phyloP scores from a whole-genome alignment of 2,888 invertebrate genomes.

The Steinernema hermaphroditum region DNA sequence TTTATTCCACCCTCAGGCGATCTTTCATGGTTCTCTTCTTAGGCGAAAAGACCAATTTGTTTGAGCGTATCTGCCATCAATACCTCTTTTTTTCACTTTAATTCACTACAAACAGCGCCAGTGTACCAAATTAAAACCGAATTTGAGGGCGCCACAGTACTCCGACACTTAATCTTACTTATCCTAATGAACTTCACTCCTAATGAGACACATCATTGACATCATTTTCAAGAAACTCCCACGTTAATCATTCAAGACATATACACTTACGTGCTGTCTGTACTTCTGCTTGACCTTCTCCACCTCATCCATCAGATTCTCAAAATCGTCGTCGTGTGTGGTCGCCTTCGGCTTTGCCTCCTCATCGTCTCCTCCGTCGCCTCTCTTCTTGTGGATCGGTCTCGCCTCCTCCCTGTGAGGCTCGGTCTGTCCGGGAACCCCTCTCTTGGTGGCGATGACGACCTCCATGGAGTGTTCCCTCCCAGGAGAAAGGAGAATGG shows the following conservation, averaged over 20 bases:
- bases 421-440: constrained; percentile 45
- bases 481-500: constrained; percentile 57
- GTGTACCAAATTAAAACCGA: constrained; percentile 8
- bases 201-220: too few relatives aligned
- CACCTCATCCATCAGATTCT: constrained; percentile 51
- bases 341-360: constrained; percentile 37
- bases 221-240: constrained; percentile 15
- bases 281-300: constrained; percentile 42
- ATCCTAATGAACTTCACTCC: too few relatives aligned
- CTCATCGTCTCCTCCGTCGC: constrained; percentile 20
- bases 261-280: constrained; percentile 20
- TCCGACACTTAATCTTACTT: too few relatives aligned
- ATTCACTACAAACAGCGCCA: too few relatives aligned
- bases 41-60: too few relatives aligned
- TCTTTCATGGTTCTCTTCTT: too few relatives aligned
- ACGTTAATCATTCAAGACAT: neutral
- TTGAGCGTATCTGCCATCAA: too few relatives aligned
- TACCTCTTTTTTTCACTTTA: too few relatives aligned
- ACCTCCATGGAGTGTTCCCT: constrained; percentile 65
- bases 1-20: too few relatives aligned
- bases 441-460: constrained; percentile 60
- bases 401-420: constrained; percentile 33
- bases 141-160: too few relatives aligned
- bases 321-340: constrained; percentile 57
- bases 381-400: constrained; percentile 30